phyloP scores from a whole-genome alignment of 1,140 invertebrate species.

The Procambarus clarkii region DNA sequence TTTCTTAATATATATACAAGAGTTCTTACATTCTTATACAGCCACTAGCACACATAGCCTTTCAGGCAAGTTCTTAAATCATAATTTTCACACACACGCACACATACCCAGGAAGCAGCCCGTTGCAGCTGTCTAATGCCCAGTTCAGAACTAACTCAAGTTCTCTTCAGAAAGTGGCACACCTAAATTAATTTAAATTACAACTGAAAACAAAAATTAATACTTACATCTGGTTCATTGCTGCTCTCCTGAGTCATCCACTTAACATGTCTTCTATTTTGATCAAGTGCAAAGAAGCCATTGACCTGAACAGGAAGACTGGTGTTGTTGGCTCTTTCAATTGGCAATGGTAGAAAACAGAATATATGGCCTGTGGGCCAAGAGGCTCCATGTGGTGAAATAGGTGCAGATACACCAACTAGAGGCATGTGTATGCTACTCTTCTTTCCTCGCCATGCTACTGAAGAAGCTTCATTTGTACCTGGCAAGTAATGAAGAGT shows the following conservation, averaged over 20 bases:
- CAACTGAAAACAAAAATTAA: not conserved
- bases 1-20: no score
- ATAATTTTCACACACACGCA: no score
- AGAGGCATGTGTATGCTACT: conserved; percentile 28
- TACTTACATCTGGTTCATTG: conserved; percentile 43
- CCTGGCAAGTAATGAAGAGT: conserved; percentile 40
- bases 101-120: no score
- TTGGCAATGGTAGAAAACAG: conserved; percentile 39
- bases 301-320: conserved; percentile 32
- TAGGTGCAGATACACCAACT: conserved; percentile 31
- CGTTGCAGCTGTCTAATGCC: no score
- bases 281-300: conserved; percentile 22
- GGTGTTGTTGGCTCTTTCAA: conserved; percentile 17
- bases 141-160: no score
- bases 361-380: conserved; percentile 22
- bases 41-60: no score
- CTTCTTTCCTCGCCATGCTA: not conserved
- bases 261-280: conserved; percentile 43
- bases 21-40: no score
- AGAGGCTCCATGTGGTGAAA: not conserved
- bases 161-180: no score
- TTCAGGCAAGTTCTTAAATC: no score
- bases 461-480: not conserved
- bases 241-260: conserved; percentile 48
- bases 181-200: no score